Base-by-base conservation (phyloP, 2,888 invertebrate genomes). In the Heliconius hortense region DNA sequence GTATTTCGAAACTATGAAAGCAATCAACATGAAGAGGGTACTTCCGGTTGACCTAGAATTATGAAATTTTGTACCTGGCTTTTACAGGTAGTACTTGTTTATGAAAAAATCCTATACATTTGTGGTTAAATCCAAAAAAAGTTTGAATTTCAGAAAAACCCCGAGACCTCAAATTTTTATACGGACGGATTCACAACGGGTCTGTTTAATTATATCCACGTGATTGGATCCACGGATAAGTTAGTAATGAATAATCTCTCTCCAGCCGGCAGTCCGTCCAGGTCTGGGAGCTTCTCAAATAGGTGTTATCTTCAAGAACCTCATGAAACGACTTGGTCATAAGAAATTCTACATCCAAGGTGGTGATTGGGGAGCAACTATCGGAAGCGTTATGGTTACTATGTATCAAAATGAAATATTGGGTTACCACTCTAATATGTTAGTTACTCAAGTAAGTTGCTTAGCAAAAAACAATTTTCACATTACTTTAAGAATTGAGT, bases 301-400 rank as follows among this genome's bases (percentile, higher is more conserved):
- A 2, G 95, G 93, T 0, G 94, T 95, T 0, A 86, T 96, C 68
- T 93, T 97, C 82, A 94, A 94, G 73, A 96, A 96, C 83, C 89
- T 97, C 70, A 97, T 97, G 97, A 87, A 94, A 59, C 89, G 96
- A n/a, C 89, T 97, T 0, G 96, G 96, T 0, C 94, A 95, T 85
- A 86, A 95, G 70, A 92, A 95, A 84, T 97, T 94, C 87, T 96
- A 96, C 87, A 88, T 95, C 0, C 97, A 97, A 72, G 91, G 89
- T 0, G 97, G 97, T 0, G 98, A 98, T 86, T 98, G 97, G 97
- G 98, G 98, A 0, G 90, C 96, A 0, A 10, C 94, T 0, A 95
- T 97, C 63, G 95, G 95, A 0, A 87, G 94, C 0, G 84, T 92
- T n/a, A 92, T 98, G 86, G 95, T 96, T 0, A 89, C 88, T 0